Conservation (phyloP, 2,797 vertebrate genomes). For the Takifugu rubripes region DNA sequence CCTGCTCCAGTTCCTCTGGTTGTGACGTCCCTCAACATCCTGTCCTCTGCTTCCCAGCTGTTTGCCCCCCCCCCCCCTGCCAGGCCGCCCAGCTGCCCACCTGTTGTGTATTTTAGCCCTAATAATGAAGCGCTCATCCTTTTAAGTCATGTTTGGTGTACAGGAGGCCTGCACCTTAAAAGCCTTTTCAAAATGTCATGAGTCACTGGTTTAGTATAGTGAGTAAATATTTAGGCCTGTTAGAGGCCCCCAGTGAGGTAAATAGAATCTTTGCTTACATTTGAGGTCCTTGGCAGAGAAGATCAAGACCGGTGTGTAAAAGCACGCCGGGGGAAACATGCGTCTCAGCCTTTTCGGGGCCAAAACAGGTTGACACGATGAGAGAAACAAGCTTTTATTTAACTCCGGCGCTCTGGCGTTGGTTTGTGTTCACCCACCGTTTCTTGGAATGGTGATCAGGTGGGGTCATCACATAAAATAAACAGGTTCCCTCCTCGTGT, state of each 20-base stretch:
- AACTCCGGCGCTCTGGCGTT: slow-evolving; percentile 39
- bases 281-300: slow-evolving; percentile 58
- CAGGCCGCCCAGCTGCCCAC: slow-evolving; percentile 59
- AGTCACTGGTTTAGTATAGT: slow-evolving; percentile 74
- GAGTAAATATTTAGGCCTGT: slow-evolving; percentile 82
- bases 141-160: slow-evolving; percentile 73
- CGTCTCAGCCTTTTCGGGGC: slow-evolving; percentile 41
- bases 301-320: slow-evolving; percentile 53
- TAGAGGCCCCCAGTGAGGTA: slow-evolving; percentile 77
- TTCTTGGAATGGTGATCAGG: slow-evolving; percentile 10
- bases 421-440: slow-evolving; percentile 35
- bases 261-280: slow-evolving; percentile 79
- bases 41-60: slow-evolving; percentile 16
- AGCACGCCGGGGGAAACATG: slow-evolving; percentile 40
- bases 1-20: slow-evolving; percentile 10
- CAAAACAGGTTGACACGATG: slow-evolving; percentile 50
- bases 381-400: slow-evolving; percentile 41
- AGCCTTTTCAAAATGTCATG: slow-evolving; percentile 78
- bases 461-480: slow-evolving; percentile 25
- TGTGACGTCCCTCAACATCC: slow-evolving; percentile 11
- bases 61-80: slow-evolving; percentile 34
- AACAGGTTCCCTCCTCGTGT: slow-evolving; percentile 9
- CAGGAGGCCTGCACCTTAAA: slow-evolving; percentile 66
- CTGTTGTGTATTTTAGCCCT: slow-evolving; percentile 70
- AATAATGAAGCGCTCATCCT: slow-evolving; percentile 66